Base-by-base conservation (phyloP, 2,888 invertebrate genomes). In the Rapana venosa region DNA sequence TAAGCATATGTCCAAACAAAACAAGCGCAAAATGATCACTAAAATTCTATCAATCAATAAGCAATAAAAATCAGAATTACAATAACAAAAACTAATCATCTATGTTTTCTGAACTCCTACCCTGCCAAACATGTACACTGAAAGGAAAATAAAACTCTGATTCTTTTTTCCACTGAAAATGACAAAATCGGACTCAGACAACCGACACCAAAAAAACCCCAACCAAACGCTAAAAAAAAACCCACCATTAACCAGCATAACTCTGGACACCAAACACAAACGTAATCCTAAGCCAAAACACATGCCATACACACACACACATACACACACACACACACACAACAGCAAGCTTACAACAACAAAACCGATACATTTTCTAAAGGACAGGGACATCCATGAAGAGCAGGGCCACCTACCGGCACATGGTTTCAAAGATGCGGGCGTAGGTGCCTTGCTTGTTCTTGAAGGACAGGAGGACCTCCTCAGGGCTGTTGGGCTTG, bases 381-480 rank as follows among this genome's bases (percentile, higher is more conserved):
- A 17, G 1, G 2, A 66, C 66, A 66, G 20, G 20, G 20, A 66
- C 66, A 66, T 26, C 6, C 4, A 66, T 6, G 26, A 17, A 66
- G n/a, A 74, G 11, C 74, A 74, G 1, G n/a, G n/a, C 26, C 74
- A 74, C 74, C 2, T 93, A 96, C 96, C 94, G 93, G 92, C 95
- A 95, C 87, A 96, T 93, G 58, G 95, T 95, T 91, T 96, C 96
- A 91, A 95, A 96, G 89, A 96, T 96, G 86, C 95, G 93, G 47
- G 96, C 96, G 84, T 96, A 96, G 15, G 96, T 96, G 88, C 96
- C 95, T 91, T 96, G 95, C 90, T 95, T 95, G 93, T 95, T 95
- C 92, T 95, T 95, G 93, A 96, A 96, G 66, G 96, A 95, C 30
- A 94, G 94, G 35, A 96, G 92, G 11, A 96, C 94, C 89, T 96